Evolutionary conservation across 2,113 vertebrate genomes (phyloP), one percentile per base, ranked within the genome.

Genomic region (Oplegnathus fasciatus): DNA sequence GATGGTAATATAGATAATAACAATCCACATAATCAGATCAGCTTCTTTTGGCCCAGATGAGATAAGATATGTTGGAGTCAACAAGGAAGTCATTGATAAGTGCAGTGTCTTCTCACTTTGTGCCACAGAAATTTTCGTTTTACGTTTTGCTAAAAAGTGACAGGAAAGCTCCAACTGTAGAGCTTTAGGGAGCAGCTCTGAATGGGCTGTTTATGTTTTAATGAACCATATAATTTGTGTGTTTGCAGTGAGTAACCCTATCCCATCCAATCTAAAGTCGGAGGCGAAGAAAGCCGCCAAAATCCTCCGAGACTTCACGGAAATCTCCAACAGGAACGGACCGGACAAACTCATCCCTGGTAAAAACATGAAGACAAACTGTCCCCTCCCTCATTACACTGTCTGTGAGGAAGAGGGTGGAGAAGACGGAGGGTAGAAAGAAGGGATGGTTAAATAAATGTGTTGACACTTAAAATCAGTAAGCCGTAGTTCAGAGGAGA

Each of bases 281-380:
- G 98, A 99, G 95, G 95, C 97, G 24, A 99, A 97, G 94, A 99
- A 99, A 76, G 98, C 97, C 30, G 97, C 97, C 74, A 99, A 98
- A 95, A 99, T 99, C 93, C 94, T 99, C 54, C 93, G 96, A 93
- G 97, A 99, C 75, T 99, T 99, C 94, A 99, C 98, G 0, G 97
- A 99, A 87, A 98, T 99, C 94, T 96, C 97, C 90, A 97, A 96
- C 76, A 92, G 98, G 91, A 95, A 93, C 78, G 98, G 98, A 61
- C 97, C 97, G 0, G 98, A 99, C 94, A 99, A 97, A 89, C 97
- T 99, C 74, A 99, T 99, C 93, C 98, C 98, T 0, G 37, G 94
- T 94, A 74, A 87, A 22, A 52, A 60, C n/a, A 37, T 4, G 34
- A 44, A 44, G 42, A 44, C 9, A 11, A 37, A 9, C 14, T 1